phyloP scores from a whole-genome alignment of 2,888 invertebrate genomes.

The Villa cingulata region DNA sequence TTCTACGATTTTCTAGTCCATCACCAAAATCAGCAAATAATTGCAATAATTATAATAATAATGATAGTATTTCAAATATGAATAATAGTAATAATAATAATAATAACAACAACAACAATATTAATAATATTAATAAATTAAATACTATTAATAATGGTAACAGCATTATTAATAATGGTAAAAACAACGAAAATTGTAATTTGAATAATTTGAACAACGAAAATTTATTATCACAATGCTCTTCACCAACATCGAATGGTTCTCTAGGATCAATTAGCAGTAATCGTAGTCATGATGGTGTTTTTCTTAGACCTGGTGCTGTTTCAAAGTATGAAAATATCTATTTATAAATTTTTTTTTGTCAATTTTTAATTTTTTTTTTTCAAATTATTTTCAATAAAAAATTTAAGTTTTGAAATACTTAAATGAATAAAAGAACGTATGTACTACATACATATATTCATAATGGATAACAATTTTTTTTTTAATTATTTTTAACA shows the following conservation, averaged over 20 bases:
- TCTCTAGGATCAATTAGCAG: constrained; percentile 13
- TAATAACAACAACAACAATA: constrained; percentile 5
- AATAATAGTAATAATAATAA: constrained; percentile 5
- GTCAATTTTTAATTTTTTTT: background rate
- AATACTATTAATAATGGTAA: constrained; percentile 5
- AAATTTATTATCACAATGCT: constrained; percentile 16
- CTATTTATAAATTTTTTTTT: background rate
- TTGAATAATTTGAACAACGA: constrained; percentile 10
- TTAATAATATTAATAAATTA: background rate
- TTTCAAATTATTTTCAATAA: background rate
- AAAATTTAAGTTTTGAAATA: too few species aligned
- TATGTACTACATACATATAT: too few species aligned
- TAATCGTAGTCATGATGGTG: constrained; percentile 48
- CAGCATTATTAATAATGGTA: background rate
- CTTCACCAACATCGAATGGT: constrained; percentile 20
- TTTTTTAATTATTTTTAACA: constrained; percentile 9
- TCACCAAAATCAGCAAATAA: constrained; percentile 5
- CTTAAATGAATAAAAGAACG: too few species aligned
- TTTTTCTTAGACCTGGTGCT: constrained; percentile 55
- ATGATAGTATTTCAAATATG: background rate
- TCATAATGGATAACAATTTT: background rate
- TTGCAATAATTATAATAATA: constrained; percentile 5
- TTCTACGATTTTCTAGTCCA: constrained; percentile 1
- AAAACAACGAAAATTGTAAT: constrained; percentile 4
- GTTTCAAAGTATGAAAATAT: constrained; percentile 38